A percentile compares a stretch with the other conserved stretches of the same genome.
Evolutionary conservation across 2,113 vertebrate genomes (phyloP).

Genomic region (Gasterosteus aculeatus): DNA sequence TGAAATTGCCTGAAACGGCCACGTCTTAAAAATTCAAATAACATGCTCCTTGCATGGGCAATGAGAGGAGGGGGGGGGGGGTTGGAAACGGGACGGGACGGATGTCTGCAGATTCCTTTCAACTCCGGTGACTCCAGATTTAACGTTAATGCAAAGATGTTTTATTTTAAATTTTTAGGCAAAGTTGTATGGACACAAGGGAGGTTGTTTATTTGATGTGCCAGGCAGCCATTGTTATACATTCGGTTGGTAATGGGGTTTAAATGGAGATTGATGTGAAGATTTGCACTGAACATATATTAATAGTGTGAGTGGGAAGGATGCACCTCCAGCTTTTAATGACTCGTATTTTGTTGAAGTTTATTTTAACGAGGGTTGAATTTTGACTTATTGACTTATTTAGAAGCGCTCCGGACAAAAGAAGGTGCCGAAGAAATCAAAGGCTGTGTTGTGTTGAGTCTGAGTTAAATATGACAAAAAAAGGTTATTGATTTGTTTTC

Average conservation of each 20-base stretch:
- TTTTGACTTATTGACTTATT: not conserved
- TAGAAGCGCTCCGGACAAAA: not conserved
- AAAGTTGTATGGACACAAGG: not conserved
- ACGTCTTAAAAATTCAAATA: conserved; percentile 54
- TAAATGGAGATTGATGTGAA: not conserved
- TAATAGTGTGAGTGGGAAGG: conserved; percentile 1
- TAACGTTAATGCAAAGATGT: not conserved
- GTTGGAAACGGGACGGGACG: conserved; percentile 18
- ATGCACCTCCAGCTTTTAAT: not conserved
- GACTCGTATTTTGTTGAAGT: not conserved
- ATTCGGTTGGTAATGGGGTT: not conserved
- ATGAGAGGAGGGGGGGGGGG: conserved; percentile 11
- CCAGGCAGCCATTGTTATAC: not conserved
- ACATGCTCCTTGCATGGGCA: conserved; percentile 36
- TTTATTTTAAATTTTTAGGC: not conserved
- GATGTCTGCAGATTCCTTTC: conserved; percentile 25
- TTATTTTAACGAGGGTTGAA: not conserved
- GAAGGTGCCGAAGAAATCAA: not conserved
- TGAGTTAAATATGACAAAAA: not conserved
- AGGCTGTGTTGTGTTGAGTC: too few relatives aligned
- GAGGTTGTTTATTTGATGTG: not conserved
- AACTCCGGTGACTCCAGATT: conserved; percentile 15
- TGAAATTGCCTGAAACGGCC: conserved; percentile 68
- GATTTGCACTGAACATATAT: not conserved
- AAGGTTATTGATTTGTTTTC: not conserved